Evolutionary conservation across 2,797 vertebrate genomes (phyloP).

Genomic region (Diglossa cyanea): DNA sequence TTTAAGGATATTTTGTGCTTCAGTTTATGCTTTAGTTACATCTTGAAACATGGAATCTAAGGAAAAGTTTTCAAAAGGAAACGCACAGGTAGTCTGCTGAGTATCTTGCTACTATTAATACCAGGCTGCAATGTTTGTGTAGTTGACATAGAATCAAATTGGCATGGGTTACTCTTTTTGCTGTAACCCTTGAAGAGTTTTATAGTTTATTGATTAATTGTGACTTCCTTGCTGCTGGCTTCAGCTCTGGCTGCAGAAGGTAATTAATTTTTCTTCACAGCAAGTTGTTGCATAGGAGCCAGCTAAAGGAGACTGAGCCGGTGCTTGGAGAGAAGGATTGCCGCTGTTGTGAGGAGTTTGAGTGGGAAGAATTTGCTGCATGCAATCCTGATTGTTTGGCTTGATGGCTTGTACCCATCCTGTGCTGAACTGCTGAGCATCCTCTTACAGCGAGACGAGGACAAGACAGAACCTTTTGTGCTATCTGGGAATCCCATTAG

Average conservation of each 20-base stretch:
- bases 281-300: not conserved
- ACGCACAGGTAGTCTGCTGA: not conserved
- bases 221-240: not conserved
- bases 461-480: not conserved
- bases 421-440: not conserved
- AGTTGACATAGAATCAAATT: not conserved
- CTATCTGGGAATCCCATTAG: not conserved
- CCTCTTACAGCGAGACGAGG: not conserved
- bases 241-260: not conserved
- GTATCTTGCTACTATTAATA: not conserved
- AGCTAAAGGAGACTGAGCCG: not conserved
- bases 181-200: not conserved
- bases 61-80: not conserved
- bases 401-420: not conserved
- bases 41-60: not conserved
- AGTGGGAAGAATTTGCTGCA: not conserved
- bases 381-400: not conserved
- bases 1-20: not conserved
- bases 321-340: not conserved
- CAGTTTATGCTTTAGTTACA: not conserved
- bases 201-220: not conserved
- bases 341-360: not conserved
- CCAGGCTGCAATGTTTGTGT: not conserved
- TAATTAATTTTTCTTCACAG: not conserved
- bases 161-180: not conserved